Evolutionary conservation across 2,888 invertebrate species (phyloP).

Genomic region (Calephelis perditalis): DNA sequence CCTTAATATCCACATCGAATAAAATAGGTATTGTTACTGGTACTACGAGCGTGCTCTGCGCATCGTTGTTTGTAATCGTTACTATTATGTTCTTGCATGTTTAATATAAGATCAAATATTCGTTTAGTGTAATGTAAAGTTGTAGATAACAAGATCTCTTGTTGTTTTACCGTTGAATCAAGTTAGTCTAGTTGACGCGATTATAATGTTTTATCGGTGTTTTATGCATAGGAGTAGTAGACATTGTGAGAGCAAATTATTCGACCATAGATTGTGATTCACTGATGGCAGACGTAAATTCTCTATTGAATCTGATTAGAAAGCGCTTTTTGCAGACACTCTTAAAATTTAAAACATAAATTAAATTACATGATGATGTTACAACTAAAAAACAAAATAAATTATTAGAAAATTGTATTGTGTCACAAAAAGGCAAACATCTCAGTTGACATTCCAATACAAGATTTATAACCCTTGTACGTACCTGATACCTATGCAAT

Average conservation of each 20-base stretch:
- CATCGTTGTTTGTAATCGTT: slow-evolving; percentile 36
- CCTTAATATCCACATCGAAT: slow-evolving; percentile 76
- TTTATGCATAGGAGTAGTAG: slow-evolving; percentile 68
- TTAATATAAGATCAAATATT: slow-evolving; percentile 65
- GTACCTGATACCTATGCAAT: no score
- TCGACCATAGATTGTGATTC: slow-evolving; percentile 57
- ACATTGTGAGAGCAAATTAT: slow-evolving; percentile 63
- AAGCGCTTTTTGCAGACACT: slow-evolving; percentile 1
- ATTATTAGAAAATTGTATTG: no score
- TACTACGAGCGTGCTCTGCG: slow-evolving; percentile 24
- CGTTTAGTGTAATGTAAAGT: slow-evolving; percentile 56
- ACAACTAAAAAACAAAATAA: slow-evolving; percentile 9
- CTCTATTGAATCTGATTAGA: neutral
- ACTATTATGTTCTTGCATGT: slow-evolving; percentile 65
- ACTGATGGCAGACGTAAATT: slow-evolving; percentile 23
- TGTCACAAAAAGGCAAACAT: no score
- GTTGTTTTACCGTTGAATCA: slow-evolving; percentile 52
- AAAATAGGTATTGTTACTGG: slow-evolving; percentile 53
- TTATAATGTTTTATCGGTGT: slow-evolving; percentile 63
- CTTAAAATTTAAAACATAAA: neutral
- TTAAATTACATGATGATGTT: no score
- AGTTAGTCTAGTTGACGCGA: slow-evolving; percentile 50
- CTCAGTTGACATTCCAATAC: no score
- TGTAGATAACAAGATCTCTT: slow-evolving; percentile 46
- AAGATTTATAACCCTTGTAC: no score